Conservation (phyloP, 2,113 vertebrate species). For the Planiliza haematocheilus region DNA sequence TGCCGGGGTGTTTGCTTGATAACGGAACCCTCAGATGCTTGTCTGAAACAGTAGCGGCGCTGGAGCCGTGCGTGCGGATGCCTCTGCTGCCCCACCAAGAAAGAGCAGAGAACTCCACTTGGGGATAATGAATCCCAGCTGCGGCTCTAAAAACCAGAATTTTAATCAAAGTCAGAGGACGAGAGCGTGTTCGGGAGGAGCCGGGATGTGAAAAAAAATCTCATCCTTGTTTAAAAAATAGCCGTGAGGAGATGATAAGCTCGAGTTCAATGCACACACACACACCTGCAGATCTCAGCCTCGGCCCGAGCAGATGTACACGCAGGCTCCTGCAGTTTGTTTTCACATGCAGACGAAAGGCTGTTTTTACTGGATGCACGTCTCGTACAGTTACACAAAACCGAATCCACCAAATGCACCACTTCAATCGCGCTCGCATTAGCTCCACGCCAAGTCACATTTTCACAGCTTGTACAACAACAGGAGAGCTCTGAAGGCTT, state of each 20-base stretch:
- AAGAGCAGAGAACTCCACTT: background rate
- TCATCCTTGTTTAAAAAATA: conserved; percentile 13
- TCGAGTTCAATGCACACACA: conserved; percentile 29
- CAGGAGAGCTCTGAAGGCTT: conserved; percentile 25
- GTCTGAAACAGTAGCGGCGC: background rate
- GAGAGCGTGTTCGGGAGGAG: no score
- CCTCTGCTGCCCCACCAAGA: background rate
- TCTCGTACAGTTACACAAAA: conserved; percentile 31
- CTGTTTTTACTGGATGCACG: conserved; percentile 67
- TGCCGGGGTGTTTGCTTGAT: conserved; percentile 21
- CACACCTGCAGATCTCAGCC: conserved; percentile 41
- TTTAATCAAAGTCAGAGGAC: no score
- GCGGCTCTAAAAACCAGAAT: background rate
- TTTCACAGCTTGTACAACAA: conserved; percentile 56
- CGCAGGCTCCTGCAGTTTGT: conserved; percentile 39
- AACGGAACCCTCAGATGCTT: conserved; percentile 43
- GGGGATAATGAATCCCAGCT: conserved; percentile 2
- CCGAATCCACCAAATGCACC: conserved; percentile 49
- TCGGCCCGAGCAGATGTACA: conserved; percentile 56
- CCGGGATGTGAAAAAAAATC: background rate
- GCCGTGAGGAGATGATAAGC: conserved; percentile 1
- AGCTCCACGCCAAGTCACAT: conserved; percentile 28
- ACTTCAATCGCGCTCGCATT: conserved; percentile 41
- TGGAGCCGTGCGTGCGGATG: background rate
- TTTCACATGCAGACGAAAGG: conserved; percentile 52